These are phyloP conservation scores for Tachysurus vachellii DNA, from an alignment of 2,113 vertebrate species.

Conservation along the genomic window DNA sequence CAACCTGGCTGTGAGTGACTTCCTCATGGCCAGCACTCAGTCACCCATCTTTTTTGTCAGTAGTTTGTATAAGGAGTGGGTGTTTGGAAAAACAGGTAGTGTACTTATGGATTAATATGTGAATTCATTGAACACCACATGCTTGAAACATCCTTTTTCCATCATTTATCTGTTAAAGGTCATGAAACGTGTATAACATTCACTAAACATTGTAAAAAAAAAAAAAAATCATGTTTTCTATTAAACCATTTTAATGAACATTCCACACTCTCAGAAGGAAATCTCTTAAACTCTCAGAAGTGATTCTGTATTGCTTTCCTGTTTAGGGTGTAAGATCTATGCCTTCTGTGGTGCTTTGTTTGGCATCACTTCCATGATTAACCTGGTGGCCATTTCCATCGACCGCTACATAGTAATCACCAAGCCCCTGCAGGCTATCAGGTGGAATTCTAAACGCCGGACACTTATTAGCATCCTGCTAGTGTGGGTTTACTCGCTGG, in stretches of 20 bases:
- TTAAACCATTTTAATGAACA: background rate
- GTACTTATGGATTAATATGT: too few species aligned
- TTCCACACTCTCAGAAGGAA: background rate
- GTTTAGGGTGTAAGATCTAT: constrained; percentile 82
- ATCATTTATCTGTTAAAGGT: too few species aligned
- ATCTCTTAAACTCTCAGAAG: background rate
- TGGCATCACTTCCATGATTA: constrained; percentile 87
- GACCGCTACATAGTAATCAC: constrained; percentile 87
- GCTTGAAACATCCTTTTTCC: too few species aligned
- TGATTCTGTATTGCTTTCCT: background rate
- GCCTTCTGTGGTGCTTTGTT: constrained; percentile 86
- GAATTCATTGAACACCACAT: too few species aligned
- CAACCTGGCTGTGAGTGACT: constrained; percentile 82
- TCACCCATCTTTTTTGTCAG: constrained; percentile 81
- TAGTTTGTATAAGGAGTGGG: constrained; percentile 81
- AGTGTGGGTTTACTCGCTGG: constrained; percentile 82
- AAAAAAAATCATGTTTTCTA: background rate
- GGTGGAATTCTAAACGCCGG: constrained; percentile 75
- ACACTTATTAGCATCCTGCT: constrained; percentile 74
- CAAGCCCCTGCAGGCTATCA: constrained; percentile 77
- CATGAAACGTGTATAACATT: too few species aligned
- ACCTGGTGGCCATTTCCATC: constrained; percentile 80
- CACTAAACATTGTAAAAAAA: too few species aligned
- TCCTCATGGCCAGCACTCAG: constrained; percentile 84
- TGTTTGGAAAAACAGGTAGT: constrained; percentile 82